Conservation (phyloP, 2,797 vertebrate genomes). For the Manis crassicaudata region DNA sequence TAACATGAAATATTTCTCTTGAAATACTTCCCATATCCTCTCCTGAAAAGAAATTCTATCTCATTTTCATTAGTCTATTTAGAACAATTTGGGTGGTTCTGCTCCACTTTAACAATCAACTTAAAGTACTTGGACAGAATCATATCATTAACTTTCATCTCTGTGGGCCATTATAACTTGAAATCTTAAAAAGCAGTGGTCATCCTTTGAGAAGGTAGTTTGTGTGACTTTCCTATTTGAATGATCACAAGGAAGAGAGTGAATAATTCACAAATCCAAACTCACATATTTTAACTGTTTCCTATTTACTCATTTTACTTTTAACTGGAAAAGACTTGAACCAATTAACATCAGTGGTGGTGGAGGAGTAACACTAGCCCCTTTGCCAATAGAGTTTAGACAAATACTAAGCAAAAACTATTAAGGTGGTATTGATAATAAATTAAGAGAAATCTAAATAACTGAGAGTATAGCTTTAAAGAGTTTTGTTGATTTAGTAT, state of each 20-base stretch:
- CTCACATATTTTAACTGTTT: background rate
- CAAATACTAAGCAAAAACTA: slow-evolving; percentile 3
- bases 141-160: slow-evolving; percentile 48
- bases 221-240: slow-evolving; percentile 41
- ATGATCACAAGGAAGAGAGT: slow-evolving; percentile 19
- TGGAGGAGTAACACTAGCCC: background rate
- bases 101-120: slow-evolving; percentile 1
- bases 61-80: slow-evolving; percentile 29
- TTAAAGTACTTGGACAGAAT: slow-evolving; percentile 7
- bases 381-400: background rate
- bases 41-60: background rate
- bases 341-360: background rate
- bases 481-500: slow-evolving; percentile 15
- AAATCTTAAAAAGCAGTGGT: slow-evolving; percentile 52
- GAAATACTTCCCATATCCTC: background rate
- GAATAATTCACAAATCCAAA: slow-evolving; percentile 32
- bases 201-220: slow-evolving; percentile 49
- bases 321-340: background rate
- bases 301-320: slow-evolving; percentile 41
- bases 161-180: background rate
- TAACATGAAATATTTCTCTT: background rate
- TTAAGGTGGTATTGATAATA: background rate
- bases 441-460: slow-evolving; percentile 5
- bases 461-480: slow-evolving; percentile 12
- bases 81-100: background rate